phyloP scores from a whole-genome alignment of 2,797 vertebrate genomes.

The Choloepus didactylus region DNA sequence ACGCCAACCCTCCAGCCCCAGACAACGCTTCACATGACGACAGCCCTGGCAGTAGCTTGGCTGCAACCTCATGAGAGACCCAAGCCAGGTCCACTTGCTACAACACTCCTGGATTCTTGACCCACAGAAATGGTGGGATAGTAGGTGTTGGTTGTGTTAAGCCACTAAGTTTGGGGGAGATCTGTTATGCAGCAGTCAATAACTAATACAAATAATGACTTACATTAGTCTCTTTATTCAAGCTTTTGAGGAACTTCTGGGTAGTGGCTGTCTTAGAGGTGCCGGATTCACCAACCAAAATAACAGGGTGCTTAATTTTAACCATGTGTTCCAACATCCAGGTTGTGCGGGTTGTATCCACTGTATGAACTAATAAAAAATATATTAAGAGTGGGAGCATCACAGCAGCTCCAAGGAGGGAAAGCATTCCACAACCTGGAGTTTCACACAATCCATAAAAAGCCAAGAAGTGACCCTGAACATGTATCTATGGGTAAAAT shows the following conservation, averaged over 20 bases:
- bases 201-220: conserved; percentile 45
- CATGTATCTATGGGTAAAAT: rapidly evolving
- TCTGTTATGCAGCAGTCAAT: rapidly evolving
- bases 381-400: rapidly evolving
- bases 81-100: neutral
- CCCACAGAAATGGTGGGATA: neutral
- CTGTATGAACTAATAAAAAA: conserved; percentile 93
- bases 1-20: neutral
- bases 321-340: conserved; percentile 97
- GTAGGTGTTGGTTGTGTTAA: rapidly evolving
- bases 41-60: neutral
- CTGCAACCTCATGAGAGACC: neutral
- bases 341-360: conserved; percentile 94
- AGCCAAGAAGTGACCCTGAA: rapidly evolving
- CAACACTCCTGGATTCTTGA: neutral
- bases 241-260: conserved; percentile 94
- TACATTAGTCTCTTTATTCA: conserved; percentile 91
- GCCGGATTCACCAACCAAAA: conserved; percentile 96
- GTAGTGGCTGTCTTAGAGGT: conserved; percentile 98
- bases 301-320: conserved; percentile 93
- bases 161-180: rapidly evolving
- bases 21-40: neutral
- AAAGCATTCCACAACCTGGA: rapidly evolving
- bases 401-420: neutral
- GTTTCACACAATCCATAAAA: neutral